Base-by-base conservation (phyloP, 2,888 invertebrate genomes). In the Pseudoips prasinana region DNA sequence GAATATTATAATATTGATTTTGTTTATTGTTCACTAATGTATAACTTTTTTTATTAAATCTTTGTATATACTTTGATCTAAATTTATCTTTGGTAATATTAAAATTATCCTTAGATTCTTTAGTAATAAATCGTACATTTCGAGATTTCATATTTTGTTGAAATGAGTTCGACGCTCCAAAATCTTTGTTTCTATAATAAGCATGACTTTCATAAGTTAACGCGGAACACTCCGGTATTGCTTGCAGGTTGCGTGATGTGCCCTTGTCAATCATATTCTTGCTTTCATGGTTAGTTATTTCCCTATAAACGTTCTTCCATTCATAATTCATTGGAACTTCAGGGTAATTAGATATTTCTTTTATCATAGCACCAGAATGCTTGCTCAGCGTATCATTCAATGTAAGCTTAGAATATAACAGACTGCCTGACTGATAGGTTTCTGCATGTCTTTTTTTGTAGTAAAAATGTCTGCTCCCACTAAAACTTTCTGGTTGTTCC, bases 171-270 rank as follows among this genome's bases (percentile, higher is more conserved):
- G n/a, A 20, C 10, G 14, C 10, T n/a, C n/a, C n/a, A 25, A 32
- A 20, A 9, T 14, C 33, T 20, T 30, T 1, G 20, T 49, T 31
- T 26, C 36, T 39, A 23, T 49, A 29, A 36, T 68, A 63, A 30
- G 52, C 35, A 37, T 79, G 77, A 39, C 78, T 79, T 35, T 78
- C 57, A 39, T 62, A 79, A 22, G 79, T 76, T 20, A 64, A 27
- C 34, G 37, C 54, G 5, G 48, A 37, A 10, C 37, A 30, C 2
- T 22, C 22, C 31, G 25, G 17, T 0, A 3, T 19, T 33, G 14
- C 28, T 20, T 26, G 11, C 7, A 26, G 10, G 14, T 2, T 24
- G 25, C 25, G 8, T 8, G 33, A 32, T 22, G 10, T 22, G 14
- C 37, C 31, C 10, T 29, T 22, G 29, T 32, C 27, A 4, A 18